These are phyloP conservation scores for Phycodurus eques DNA, from an alignment of 2,113 vertebrate species.

Conservation along the genomic window DNA sequence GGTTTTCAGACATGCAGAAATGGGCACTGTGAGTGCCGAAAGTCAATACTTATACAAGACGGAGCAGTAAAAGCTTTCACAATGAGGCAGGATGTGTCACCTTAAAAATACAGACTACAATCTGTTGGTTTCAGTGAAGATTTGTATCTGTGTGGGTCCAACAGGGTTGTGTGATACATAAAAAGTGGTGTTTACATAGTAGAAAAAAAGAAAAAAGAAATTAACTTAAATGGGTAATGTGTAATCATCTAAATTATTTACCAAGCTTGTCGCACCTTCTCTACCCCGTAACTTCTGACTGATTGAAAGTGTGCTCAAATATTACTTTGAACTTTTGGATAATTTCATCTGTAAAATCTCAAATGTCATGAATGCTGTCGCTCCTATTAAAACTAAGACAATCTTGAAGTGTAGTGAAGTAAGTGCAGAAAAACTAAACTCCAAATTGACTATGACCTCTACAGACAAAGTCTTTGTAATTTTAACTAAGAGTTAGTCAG, in stretches of 20 bases:
- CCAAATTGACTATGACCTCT: no score
- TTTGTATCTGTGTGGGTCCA: slow-evolving; percentile 3
- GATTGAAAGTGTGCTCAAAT: slow-evolving; percentile 9
- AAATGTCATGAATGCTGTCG: no score
- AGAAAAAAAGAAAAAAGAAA: not conserved
- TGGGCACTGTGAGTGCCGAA: slow-evolving; percentile 9
- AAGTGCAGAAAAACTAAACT: no score
- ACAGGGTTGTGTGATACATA: not conserved
- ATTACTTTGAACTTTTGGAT: not conserved
- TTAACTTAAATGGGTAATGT: not conserved
- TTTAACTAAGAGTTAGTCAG: no score
- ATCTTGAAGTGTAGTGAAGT: no score
- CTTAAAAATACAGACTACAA: slow-evolving; percentile 16
- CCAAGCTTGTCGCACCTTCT: not conserved
- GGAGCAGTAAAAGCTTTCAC: slow-evolving; percentile 4
- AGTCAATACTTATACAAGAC: slow-evolving; percentile 22
- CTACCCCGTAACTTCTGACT: slow-evolving; percentile 1
- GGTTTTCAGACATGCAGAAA: slow-evolving; percentile 12
- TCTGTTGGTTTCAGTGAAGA: not conserved
- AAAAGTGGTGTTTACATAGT: slow-evolving; percentile 1
- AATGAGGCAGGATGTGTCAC: slow-evolving; percentile 8
- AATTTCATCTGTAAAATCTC: no score
- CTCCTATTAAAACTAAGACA: no score
- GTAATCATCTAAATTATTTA: not conserved
- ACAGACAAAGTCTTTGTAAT: no score